Evolutionary conservation across 2,113 vertebrate species (phyloP).

Genomic region (Chloroceryle aenea): DNA sequence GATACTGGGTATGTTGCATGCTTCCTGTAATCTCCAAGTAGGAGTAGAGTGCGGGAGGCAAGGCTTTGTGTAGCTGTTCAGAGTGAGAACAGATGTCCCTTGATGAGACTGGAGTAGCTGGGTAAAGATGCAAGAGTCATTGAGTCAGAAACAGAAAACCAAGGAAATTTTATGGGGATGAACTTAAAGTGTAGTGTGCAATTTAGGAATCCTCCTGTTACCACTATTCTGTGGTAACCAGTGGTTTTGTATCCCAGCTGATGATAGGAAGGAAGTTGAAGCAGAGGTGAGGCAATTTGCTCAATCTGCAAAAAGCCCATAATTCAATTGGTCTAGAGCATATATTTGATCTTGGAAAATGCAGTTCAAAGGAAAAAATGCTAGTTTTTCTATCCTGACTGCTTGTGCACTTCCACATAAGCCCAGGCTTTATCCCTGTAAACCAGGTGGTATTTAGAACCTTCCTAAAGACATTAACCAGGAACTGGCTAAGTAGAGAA

Average conservation of each 20-base stretch:
- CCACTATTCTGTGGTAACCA: neutral
- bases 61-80: neutral
- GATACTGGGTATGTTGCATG: constrained; percentile 81
- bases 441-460: neutral
- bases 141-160: neutral
- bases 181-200: neutral
- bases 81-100: neutral
- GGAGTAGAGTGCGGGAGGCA: neutral
- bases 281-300: neutral
- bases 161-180: neutral
- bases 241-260: neutral
- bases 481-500: constrained; percentile 36
- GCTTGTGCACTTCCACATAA: neutral
- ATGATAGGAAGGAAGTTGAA: neutral
- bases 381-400: neutral
- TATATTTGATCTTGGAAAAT: neutral
- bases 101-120: neutral
- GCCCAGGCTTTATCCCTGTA: neutral
- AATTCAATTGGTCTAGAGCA: neutral
- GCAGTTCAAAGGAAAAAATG: neutral
- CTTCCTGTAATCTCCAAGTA: constrained; percentile 42
- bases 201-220: neutral
- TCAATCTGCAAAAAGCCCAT: neutral
- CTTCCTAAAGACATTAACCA: constrained; percentile 19
- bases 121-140: neutral